These are phyloP conservation scores for Heliconius himera DNA, from an alignment of 1,140 invertebrate genomes.

Conservation along the genomic window DNA sequence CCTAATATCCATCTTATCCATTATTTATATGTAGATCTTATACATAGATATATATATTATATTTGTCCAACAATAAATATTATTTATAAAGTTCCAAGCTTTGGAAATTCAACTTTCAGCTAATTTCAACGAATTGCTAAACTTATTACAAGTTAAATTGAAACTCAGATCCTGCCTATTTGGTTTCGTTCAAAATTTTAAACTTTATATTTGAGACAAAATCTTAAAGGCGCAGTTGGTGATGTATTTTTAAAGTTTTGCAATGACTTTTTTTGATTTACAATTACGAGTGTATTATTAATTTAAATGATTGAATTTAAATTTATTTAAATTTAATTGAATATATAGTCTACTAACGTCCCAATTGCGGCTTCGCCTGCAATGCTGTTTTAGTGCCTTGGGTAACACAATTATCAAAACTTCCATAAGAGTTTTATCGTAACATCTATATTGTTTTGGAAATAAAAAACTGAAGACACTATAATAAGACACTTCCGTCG, in stretches of 20 bases:
- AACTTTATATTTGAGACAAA: slow-evolving; percentile 39
- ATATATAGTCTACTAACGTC: too few species aligned
- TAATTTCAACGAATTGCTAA: slow-evolving; percentile 58
- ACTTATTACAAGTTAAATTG: slow-evolving; percentile 70
- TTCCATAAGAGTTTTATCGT: too few species aligned
- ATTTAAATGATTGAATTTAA: too few species aligned
- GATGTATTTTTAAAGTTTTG: not conserved
- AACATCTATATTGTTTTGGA: too few species aligned
- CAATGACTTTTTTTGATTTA: not conserved
- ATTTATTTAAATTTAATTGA: too few species aligned
- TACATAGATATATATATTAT: not conserved
- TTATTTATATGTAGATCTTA: not conserved
- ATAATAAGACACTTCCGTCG: too few species aligned
- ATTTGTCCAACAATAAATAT: not conserved
- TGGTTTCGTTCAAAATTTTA: slow-evolving; percentile 42
- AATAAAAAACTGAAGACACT: too few species aligned
- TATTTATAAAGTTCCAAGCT: slow-evolving; percentile 22
- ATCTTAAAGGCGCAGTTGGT: not conserved
- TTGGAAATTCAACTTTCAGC: slow-evolving; percentile 39
- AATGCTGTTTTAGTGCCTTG: too few species aligned
- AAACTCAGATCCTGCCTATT: slow-evolving; percentile 53
- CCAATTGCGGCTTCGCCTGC: too few species aligned
- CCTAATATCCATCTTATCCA: too few species aligned
- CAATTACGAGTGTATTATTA: too few species aligned
- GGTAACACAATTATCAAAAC: too few species aligned